Base-by-base conservation (phyloP, 2,888 invertebrate genomes). In the Bellardia bayeri region DNA sequence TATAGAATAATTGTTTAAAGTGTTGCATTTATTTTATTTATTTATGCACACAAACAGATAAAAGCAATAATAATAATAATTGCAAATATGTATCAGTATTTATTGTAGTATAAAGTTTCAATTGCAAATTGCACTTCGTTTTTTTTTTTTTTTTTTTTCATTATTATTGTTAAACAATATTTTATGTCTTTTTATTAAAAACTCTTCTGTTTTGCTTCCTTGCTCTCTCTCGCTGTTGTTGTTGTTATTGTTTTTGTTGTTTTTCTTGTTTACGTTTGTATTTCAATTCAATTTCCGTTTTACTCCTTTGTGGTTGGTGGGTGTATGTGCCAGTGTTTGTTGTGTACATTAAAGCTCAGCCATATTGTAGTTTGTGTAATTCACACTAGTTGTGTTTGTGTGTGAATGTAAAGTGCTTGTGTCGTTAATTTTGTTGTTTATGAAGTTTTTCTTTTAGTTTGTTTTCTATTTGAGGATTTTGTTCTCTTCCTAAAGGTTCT, bases 101-200 rank as follows among this genome's bases (percentile, higher is more conserved):
- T 82, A 51, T 82, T 74, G 75, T 83, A 49, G 58, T 72, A 84
- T 84, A 72, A 83, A 54, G 51, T 84, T 79, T 72, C 79, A 84
- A 84, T 84, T 84, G 56, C 58, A 78, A 72, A 79, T 66, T 84
- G 64, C 58, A 76, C 16, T 75, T 51, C 49, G 40, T 84, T 72
- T 69, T 13, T 61, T 40, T 64, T 58, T 84, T 72, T 69, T 13
- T 61, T 40, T 64, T 58, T 11, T 54, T 76, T 83, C 40, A 14
- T 63, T 66, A 40, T 37, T 45, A 30, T 37, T 63, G 7, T 14
- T 14, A 71, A 49, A 61, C 61, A 63, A 58, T 74, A 56, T 61
- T 16, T 80, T 71, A 45, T 45, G 13, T 45, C 13, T 45, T 45
- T 45, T 45, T 45, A 45, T 45, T 45, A 45, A 45, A 64, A 16